phyloP scores from a whole-genome alignment of 2,113 vertebrate species.

The Etheostoma spectabile region DNA sequence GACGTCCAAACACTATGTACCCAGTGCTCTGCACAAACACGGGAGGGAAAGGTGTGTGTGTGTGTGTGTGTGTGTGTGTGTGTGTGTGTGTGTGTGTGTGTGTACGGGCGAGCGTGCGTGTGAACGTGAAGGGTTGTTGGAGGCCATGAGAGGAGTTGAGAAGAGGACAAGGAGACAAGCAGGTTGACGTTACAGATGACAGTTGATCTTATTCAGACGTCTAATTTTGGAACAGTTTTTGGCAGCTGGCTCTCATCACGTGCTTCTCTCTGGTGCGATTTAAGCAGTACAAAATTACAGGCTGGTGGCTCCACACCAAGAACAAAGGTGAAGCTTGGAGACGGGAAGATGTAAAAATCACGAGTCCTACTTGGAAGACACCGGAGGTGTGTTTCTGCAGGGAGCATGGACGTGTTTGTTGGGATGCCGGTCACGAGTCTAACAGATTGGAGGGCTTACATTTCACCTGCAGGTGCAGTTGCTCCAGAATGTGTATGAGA shows the following conservation, averaged over 20 bases:
- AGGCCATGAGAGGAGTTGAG: conserved; percentile 5
- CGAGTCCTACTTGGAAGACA: conserved; percentile 33
- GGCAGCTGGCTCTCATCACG: conserved; percentile 33
- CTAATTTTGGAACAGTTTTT: conserved; percentile 61
- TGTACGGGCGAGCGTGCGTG: conserved; percentile 7
- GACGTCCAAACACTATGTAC: conserved; percentile 61
- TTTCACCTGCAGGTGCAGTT: conserved; percentile 57
- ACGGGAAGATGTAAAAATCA: conserved; percentile 30
- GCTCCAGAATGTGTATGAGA: conserved; percentile 43
- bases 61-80: conserved; percentile 15
- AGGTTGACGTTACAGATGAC: conserved; percentile 30
- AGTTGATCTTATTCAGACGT: conserved; percentile 39
- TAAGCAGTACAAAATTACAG: conserved; percentile 38
- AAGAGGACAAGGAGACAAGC: conserved; percentile 14
- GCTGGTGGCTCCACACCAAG: conserved; percentile 23
- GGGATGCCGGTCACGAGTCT: conserved; percentile 68
- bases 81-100: conserved; percentile 5
- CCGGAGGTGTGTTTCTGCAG: conserved; percentile 29
- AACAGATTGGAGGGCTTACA: conserved; percentile 59
- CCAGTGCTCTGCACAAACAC: conserved; percentile 26
- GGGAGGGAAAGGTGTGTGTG: background rate
- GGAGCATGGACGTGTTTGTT: conserved; percentile 39
- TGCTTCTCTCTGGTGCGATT: conserved; percentile 16
- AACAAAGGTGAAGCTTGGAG: conserved; percentile 26
- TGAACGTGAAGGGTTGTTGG: background rate